These are phyloP conservation scores for Metaphire vulgaris DNA, from an alignment of 1,140 invertebrate species.

Conservation along the genomic window DNA sequence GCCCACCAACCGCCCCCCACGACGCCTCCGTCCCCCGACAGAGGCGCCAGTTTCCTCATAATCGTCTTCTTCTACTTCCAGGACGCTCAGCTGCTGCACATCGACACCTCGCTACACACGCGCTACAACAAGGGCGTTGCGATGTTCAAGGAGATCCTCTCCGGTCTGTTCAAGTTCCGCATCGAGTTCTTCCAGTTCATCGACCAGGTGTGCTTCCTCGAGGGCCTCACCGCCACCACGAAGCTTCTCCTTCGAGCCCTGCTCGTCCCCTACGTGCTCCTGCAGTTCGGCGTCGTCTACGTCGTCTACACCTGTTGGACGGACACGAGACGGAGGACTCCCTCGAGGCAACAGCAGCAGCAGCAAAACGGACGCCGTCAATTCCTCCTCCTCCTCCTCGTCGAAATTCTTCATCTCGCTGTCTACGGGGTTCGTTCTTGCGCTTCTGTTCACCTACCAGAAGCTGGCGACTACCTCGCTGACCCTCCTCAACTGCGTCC, in stretches of 20 bases:
- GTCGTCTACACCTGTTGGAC: conserved; percentile 22
- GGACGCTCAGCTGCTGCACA: conserved; percentile 26
- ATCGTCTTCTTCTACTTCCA: conserved; percentile 29
- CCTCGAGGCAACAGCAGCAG: not conserved
- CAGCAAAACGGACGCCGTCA: not conserved
- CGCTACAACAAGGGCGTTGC: conserved; percentile 12
- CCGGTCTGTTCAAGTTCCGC: conserved; percentile 27
- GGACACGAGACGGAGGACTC: not conserved
- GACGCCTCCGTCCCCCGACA: conserved; percentile 7
- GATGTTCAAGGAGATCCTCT: conserved; percentile 27
- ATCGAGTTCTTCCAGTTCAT: conserved; percentile 27
- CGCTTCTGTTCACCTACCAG: conserved; percentile 28
- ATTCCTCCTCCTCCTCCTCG: not conserved
- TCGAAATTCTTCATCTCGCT: conserved; percentile 7
- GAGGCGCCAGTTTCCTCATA: conserved; percentile 27
- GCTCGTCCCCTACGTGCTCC: conserved; percentile 23
- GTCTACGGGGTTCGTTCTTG: conserved; percentile 22
- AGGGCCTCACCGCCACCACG: conserved; percentile 5
- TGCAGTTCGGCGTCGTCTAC: conserved; percentile 27
- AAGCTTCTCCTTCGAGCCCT: conserved; percentile 14
- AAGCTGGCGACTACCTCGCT: conserved; percentile 26
- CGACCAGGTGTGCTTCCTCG: conserved; percentile 25
- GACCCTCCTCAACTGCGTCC: conserved; percentile 26
- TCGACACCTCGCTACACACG: conserved; percentile 20
- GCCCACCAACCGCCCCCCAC: too few species aligned